Evolutionary conservation across 1,140 invertebrate genomes (phyloP).

Genomic region (Cecropterus lyciades): DNA sequence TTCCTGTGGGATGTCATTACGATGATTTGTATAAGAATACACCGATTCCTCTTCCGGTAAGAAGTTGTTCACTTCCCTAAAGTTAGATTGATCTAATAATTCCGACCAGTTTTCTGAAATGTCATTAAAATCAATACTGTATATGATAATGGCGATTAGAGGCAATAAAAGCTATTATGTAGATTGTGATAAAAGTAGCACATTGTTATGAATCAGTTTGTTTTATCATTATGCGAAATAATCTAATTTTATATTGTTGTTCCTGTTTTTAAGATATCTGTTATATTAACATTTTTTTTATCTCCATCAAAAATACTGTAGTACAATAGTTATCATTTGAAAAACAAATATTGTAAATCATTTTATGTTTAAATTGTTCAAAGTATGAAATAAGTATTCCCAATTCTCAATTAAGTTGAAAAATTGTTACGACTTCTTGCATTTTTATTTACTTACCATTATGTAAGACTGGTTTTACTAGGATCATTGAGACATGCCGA

Average conservation of each 20-base stretch:
- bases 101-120: slow-evolving; percentile 82
- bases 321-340: too few relatives aligned
- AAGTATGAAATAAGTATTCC: too few relatives aligned
- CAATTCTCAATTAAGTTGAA: too few relatives aligned
- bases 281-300: too few relatives aligned
- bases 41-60: slow-evolving; percentile 75
- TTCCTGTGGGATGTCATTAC: slow-evolving; percentile 61
- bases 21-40: slow-evolving; percentile 67
- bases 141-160: not conserved
- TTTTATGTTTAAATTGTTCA: too few relatives aligned
- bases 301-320: too few relatives aligned
- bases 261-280: too few relatives aligned
- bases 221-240: too few relatives aligned
- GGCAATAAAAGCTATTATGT: not conserved
- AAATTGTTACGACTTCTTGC: too few relatives aligned
- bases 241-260: too few relatives aligned
- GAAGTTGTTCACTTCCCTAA: slow-evolving; percentile 71
- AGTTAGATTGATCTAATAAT: slow-evolving; percentile 77
- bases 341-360: too few relatives aligned
- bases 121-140: slow-evolving; percentile 31
- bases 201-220: not conserved
- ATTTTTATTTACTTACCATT: slow-evolving; percentile 58
- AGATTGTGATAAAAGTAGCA: not conserved
- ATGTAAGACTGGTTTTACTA: slow-evolving; percentile 87
- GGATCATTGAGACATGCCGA: slow-evolving; percentile 88